Base-by-base conservation (phyloP, 2,888 invertebrate species). In the Amblyjoppa fuscipennis region DNA sequence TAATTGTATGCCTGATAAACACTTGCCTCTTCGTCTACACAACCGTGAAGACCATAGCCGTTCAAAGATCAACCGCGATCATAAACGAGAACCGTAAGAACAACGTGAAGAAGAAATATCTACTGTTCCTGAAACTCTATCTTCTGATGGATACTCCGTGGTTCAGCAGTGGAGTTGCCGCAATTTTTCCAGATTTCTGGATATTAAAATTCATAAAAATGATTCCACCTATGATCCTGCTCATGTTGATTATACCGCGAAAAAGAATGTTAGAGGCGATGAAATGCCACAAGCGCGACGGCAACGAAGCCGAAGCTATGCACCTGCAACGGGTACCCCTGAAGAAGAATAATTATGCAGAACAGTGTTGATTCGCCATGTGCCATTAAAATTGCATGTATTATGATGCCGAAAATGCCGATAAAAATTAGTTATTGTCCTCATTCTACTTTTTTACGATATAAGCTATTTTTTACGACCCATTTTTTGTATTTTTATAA, bases 101-200 rank as follows among this genome's bases (percentile, higher is more conserved):
- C 0, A 89, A 85, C 9, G 87, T 87, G 0, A 92, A 85, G 77
- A 90, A 90, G 31, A 90, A 85, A 31, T 92, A 92, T 45, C 89
- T 91, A 0, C 73, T 91, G 16, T 92, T 89, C 59, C 70, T 92
- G 49, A 89, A 90, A 53, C 85, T 92, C 1, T 92, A 92, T 79
- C 66, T 92, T 5, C 73, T 92, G 25, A 92, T 92, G 91, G 91
- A 92, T 69, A 87, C 91, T 9, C 91, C 92, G 2, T 92, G 90
- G 90, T 25, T 92, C 4, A 90, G 92, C 3, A 90, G 90, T 4
- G 89, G 88, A n/a, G 80, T 93, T 1, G 92, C 89, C 5, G 90
- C 91, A 5, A 89, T 90, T 28, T 93, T 87, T 73, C 84, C 89
- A 13, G 88, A 91, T 56, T 87, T 93, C 3, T 92, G 93, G 93